Base-by-base conservation (phyloP, 2,113 vertebrate species). In the Sapajus apella region DNA sequence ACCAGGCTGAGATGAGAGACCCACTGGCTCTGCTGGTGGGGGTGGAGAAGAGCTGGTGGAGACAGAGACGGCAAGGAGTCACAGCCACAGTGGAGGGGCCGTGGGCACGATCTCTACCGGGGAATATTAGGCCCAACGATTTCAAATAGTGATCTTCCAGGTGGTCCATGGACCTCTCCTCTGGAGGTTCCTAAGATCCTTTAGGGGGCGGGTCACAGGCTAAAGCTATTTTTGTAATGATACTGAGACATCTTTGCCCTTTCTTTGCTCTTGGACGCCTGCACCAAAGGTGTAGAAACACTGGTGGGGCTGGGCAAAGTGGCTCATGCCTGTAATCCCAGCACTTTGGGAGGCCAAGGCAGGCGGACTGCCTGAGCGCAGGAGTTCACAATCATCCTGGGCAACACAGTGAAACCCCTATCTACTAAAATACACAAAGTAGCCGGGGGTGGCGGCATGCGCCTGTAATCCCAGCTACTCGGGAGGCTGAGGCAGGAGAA, bases 31-130 rank as follows among this genome's bases (percentile, higher is more conserved):
- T 17, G 35, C 2, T 43, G 64, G 20, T 5, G 0, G 27, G 32
- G 43, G 37, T 2, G 37, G 32, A 11, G 14, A 25, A 40, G 64
- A 47, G n/a, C 2, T 0, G 32, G 30, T 27, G 18, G 4, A 37
- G 45, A n/a, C 7, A 12, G 27, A 58, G 47, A 30, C 0, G 35
- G 11, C 3, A 9, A 70, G 80, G 50, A 27, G 25, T 21, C 0
- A 0, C 4, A 6, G 1, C 0, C 40, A 37, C 1, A 0, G 3
- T 0, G 35, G 40, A 50, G 27, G 16, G 43, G 68, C 5, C 45
- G 45, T 0, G 8, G n/a, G 30, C 30, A 20, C 79, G 6, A 16
- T 8, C 6, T 6, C 37, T 10, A 1, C 27, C 0, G 1, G 2
- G 5, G 66, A 14, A 20, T 1, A 0, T 10, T 12, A 23, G 16